A percentile compares a stretch with the other conserved stretches of the same genome.
These are phyloP conservation scores for Gracilinanus agilis DNA, from an alignment of 2,113 vertebrate genomes.

Conservation along the genomic window DNA sequence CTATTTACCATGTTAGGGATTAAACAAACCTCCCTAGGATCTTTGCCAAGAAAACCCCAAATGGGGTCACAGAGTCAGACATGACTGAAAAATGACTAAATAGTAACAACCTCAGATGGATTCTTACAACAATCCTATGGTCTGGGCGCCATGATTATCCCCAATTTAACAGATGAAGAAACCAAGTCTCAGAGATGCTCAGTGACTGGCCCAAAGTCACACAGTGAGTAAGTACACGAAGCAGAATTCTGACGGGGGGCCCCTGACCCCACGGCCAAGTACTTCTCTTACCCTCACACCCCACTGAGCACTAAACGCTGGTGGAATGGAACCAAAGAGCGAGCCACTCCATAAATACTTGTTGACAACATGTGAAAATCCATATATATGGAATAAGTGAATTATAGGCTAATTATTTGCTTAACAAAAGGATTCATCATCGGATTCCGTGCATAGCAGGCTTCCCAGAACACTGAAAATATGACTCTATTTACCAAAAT, in stretches of 20 bases:
- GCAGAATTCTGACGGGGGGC: neutral
- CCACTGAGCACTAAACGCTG: neutral
- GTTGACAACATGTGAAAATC: neutral
- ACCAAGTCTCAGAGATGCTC: neutral
- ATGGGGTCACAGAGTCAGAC: no score
- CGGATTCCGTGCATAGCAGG: neutral
- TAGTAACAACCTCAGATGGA: no score
- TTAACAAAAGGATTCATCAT: constrained; percentile 34
- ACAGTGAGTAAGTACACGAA: neutral
- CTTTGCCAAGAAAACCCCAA: no score
- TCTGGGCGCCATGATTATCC: neutral
- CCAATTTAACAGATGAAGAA: no score
- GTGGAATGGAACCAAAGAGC: neutral
- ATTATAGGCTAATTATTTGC: constrained; percentile 16
- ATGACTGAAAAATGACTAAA: no score
- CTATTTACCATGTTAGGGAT: no score
- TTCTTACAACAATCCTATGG: neutral
- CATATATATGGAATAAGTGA: constrained; percentile 20
- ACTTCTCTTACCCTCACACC: neutral
- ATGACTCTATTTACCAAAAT: constrained; percentile 13
- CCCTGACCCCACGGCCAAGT: neutral
- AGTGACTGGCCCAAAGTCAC: neutral
- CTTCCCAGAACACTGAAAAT: neutral
- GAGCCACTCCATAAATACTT: neutral
- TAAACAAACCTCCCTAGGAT: no score